Base-by-base conservation (phyloP, 2,888 invertebrate species). In the Rhyacophila evoluta region DNA sequence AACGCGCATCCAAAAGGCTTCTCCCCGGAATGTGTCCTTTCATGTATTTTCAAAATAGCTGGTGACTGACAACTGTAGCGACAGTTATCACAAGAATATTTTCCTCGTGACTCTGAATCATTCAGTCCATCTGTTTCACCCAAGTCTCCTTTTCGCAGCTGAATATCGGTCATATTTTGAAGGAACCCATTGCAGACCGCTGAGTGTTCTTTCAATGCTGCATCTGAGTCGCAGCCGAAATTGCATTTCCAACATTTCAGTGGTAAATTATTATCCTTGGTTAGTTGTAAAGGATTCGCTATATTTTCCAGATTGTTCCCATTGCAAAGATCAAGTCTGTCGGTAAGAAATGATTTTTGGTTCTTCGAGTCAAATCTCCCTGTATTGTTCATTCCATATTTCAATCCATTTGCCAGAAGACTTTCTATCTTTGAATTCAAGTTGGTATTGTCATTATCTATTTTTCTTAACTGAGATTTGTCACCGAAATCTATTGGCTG, bases 41-140 rank as follows among this genome's bases (percentile, higher is more conserved):
- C 89, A 81, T 90, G 90, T 0, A 90, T 89, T 83, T 89, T 90
- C 75, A 90, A 84, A 1, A 90, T 89, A 68, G 90, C 90, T 0
- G 89, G 88, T 10, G 90, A 89, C 71, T 89, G 89, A 41, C 90
- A 90, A n/a, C 87, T 83, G 29, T 90, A 90, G 0, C 88, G 85
- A 27, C 90, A 90, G 25, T 88, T 89, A 0, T 84, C 86, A 41
- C 90, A 90, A 0, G 85, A 84, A 33, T 89, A 89, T 67, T 89
- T 89, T 0, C 89, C 89, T 55, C 81, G 4, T 84, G 85, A 0
- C 27, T 73, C 25, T 0, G 11, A 37, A 25, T 36, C 70, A 15
- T 72, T 37, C 0, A 19, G 37, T 1, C 69, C 39, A 10, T 33
- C 67, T 2, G 29, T 67, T 33, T 75, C 75, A 11, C 27, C 38